These are phyloP conservation scores for Lerista edwardsae DNA, from an alignment of 2,797 vertebrate species.

Conservation along the genomic window DNA sequence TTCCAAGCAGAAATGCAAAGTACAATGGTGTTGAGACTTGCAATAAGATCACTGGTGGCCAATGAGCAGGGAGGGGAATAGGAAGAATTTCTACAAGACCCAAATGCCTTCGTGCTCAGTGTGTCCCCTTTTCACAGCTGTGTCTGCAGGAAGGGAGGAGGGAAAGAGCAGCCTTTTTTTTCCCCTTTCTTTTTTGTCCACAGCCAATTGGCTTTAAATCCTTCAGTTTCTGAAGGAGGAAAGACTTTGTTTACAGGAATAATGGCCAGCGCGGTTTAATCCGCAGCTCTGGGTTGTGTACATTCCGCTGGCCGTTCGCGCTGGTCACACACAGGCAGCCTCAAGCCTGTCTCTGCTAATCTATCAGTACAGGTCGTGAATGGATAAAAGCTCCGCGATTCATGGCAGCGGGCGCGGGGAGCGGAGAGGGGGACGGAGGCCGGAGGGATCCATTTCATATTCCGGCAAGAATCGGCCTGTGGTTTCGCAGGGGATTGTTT, in stretches of 20 bases:
- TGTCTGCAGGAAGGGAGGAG: background rate
- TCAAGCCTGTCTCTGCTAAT: slow-evolving; percentile 30
- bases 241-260: background rate
- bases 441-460: background rate
- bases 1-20: background rate
- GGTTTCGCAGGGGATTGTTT: background rate
- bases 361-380: slow-evolving; percentile 6
- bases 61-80: background rate
- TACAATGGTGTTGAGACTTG: background rate
- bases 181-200: background rate
- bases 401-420: background rate
- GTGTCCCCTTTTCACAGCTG: background rate
- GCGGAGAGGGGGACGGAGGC: rapidly evolving
- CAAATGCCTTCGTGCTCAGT: background rate
- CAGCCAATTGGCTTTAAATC: slow-evolving; percentile 13
- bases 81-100: background rate
- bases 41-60: background rate
- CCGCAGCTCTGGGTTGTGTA: background rate
- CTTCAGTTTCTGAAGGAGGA: background rate
- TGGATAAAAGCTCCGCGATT: slow-evolving; percentile 11
- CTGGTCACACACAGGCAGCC: slow-evolving; percentile 3
- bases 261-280: slow-evolving; percentile 3
- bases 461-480: background rate
- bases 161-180: background rate
- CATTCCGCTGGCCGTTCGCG: slow-evolving; percentile 22